A percentile compares a stretch with the other conserved stretches of the same genome.
These are phyloP conservation scores for Anas platyrhynchos DNA, from an alignment of 2,113 vertebrate genomes.

Conservation along the genomic window DNA sequence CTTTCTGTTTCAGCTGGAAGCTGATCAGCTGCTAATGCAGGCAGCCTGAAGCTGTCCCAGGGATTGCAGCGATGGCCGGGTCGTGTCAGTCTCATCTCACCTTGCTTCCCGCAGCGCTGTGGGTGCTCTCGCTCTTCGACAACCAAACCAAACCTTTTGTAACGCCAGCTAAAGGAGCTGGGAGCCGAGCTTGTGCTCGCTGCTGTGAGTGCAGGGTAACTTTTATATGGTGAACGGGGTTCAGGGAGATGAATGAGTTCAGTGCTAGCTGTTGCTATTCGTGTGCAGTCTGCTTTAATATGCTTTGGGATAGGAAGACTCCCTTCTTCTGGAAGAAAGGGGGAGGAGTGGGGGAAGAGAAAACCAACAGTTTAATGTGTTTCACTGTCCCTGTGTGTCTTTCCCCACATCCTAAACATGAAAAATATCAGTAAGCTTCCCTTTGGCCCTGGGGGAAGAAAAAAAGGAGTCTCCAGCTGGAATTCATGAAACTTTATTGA, in stretches of 20 bases:
- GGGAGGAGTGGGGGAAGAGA: neutral
- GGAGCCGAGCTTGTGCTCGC: fast-evolving
- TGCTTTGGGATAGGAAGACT: neutral
- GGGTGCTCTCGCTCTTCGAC: neutral
- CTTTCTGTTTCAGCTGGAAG: fast-evolving
- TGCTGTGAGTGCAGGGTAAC: fast-evolving
- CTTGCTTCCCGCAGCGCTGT: neutral
- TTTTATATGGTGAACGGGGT: fast-evolving
- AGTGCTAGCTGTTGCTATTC: neutral
- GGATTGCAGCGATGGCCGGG: fast-evolving
- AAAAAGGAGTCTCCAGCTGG: conserved; percentile 58
- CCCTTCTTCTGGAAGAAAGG: neutral
- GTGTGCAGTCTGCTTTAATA: neutral
- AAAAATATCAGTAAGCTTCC: conserved; percentile 33
- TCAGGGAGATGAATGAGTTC: neutral
- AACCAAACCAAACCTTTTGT: fast-evolving
- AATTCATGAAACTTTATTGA: conserved; percentile 7
- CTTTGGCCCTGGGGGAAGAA: neutral
- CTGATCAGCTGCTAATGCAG: neutral
- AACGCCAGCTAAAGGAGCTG: neutral
- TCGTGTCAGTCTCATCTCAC: too few relatives aligned
- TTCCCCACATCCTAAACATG: conserved; percentile 41
- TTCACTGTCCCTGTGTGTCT: neutral
- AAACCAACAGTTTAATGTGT: neutral
- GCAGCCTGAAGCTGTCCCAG: neutral